Conservation (phyloP, 2,888 invertebrate genomes). For the Leistus spinibarbis region DNA sequence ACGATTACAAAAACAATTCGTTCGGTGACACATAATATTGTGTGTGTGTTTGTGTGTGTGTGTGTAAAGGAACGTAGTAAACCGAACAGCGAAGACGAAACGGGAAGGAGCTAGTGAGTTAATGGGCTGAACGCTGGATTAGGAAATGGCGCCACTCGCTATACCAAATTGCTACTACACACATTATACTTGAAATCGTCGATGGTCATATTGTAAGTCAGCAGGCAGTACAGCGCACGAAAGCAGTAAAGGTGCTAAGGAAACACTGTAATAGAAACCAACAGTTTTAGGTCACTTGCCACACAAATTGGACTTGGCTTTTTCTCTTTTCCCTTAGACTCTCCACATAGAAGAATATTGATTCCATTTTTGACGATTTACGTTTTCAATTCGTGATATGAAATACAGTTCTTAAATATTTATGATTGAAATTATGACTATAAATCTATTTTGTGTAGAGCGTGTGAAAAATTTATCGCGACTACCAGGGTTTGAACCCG, state of each 20-base stretch:
- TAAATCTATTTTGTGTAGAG: no score
- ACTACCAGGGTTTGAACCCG: no score
- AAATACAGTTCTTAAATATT: no score
- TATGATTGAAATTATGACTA: no score
- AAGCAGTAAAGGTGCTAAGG: neutral
- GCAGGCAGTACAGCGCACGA: neutral
- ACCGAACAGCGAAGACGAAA: no score
- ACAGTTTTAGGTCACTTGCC: neutral
- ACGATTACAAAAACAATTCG: slow-evolving; percentile 35
- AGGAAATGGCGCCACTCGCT: slow-evolving; percentile 26
- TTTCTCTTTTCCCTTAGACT: neutral
- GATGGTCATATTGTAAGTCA: neutral
- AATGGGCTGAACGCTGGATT: slow-evolving; percentile 32
- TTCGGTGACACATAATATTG: neutral
- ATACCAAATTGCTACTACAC: slow-evolving; percentile 26
- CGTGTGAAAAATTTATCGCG: no score
- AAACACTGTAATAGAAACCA: neutral
- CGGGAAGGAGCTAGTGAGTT: slow-evolving; percentile 15
- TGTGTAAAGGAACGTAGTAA: no score
- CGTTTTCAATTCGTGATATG: no score
- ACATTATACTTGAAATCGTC: slow-evolving; percentile 7
- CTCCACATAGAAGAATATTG: neutral
- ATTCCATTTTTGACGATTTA: neutral
- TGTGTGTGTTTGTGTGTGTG: neutral
- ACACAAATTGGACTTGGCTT: neutral